These are phyloP conservation scores for Steromphala cineraria DNA, from an alignment of 2,888 invertebrate species.

Conservation along the genomic window DNA sequence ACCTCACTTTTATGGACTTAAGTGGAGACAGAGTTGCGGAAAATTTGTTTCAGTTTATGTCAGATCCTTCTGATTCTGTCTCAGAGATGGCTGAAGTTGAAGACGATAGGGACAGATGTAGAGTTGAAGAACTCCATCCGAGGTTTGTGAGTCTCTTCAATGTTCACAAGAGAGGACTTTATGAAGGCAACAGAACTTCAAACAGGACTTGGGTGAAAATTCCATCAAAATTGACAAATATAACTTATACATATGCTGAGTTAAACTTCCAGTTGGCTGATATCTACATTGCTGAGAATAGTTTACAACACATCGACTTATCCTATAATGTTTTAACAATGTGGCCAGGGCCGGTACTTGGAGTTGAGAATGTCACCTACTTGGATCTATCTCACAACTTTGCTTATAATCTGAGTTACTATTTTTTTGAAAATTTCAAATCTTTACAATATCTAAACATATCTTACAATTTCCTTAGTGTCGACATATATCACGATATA, in stretches of 20 bases:
- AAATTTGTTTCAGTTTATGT: too few species aligned
- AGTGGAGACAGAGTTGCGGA: too few species aligned
- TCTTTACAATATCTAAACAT: neutral
- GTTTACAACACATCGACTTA: conserved; percentile 27
- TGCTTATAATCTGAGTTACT: conserved; percentile 7
- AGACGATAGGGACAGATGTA: too few species aligned
- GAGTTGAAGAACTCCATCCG: too few species aligned
- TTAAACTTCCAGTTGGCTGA: neutral
- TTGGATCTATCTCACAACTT: conserved; percentile 39
- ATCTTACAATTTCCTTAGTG: neutral
- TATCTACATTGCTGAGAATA: neutral
- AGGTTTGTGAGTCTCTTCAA: neutral
- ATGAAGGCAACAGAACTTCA: too few species aligned
- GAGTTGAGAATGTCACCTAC: conserved; percentile 25
- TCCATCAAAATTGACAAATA: neutral
- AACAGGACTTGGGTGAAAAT: neutral
- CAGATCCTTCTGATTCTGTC: too few species aligned
- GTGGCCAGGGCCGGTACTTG: conserved; percentile 31
- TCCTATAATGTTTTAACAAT: conserved; percentile 33
- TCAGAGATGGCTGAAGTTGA: too few species aligned
- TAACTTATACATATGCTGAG: neutral
- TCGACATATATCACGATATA: conserved; percentile 9
- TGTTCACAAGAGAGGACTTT: neutral
- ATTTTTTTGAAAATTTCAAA: conserved; percentile 29
- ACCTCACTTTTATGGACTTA: too few species aligned